Base-by-base conservation (phyloP, 2,888 invertebrate species). In the Idaea biselata region DNA sequence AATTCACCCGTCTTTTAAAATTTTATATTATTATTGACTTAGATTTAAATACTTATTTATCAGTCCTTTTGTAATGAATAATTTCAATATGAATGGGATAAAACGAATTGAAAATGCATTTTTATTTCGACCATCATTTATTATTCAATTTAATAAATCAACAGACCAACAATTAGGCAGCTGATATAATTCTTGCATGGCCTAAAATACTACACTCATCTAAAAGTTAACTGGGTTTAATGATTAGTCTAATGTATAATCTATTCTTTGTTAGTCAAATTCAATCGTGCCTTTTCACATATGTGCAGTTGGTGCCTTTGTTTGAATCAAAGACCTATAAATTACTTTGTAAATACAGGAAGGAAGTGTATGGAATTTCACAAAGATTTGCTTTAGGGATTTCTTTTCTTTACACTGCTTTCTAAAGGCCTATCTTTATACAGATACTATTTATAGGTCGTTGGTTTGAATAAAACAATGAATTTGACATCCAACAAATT, bases 21-120 rank as follows among this genome's bases (percentile, higher is more conserved):
- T 91, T 93, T 93, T 93, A 91, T 93, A 93, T 91, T 87, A 93
- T 91, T 87, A 92, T 88, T 88, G 89, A 92, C 86, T 86, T 92
- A 91, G 92, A 91, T 63, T 71, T 72, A 88, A 90, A 92, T 92
- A 93, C 89, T 91, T 93, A 93, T 93, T 93, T 93, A 93, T 92
- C 89, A 89, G 81, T 82, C 84, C 84, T 87, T 87, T 88, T 86
- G 85, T 86, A 88, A 86, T 88, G 82, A 87, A 84, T 90, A 78
- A 88, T 87, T 89, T 88, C 87, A 85, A 88, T 86, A 89, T 88
- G 86, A 89, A 88, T 88, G 88, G 88, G 80, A 86, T 83, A 88
- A 86, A 86, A 80, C 73, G 79, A 78, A 82, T 73, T 63, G 77
- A 72, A 71, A 76, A 59, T 59, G 74, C 68, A 72, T 77, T 77